phyloP scores from a whole-genome alignment of 2,888 invertebrate genomes.

The Melangyna quadrimaculata region DNA sequence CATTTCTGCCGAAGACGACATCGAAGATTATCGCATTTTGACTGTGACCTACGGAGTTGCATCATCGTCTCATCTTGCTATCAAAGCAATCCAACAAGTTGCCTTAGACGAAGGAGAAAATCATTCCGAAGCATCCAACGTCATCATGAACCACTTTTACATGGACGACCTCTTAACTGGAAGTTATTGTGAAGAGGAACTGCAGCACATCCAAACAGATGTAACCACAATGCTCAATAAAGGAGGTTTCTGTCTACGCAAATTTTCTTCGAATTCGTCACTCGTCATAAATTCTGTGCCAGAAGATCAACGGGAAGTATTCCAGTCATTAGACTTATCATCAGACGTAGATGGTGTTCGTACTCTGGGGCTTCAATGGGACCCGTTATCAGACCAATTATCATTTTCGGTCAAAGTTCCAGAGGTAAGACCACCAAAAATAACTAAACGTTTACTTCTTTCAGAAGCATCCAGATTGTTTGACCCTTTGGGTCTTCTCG shows the following conservation, averaged over 20 bases:
- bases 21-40: not conserved
- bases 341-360: conserved; percentile 3
- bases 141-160: too few relatives aligned
- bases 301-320: conserved; percentile 10
- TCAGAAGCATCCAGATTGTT: conserved; percentile 2
- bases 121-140: too few relatives aligned
- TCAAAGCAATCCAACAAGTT: too few relatives aligned
- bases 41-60: conserved; percentile 1
- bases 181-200: too few relatives aligned
- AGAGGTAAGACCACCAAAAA: too few relatives aligned
- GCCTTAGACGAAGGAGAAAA: too few relatives aligned
- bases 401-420: too few relatives aligned
- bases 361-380: not conserved
- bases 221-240: too few relatives aligned
- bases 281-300: not conserved
- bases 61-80: not conserved
- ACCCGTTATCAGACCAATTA: too few relatives aligned
- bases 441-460: conserved; percentile 14
- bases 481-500: not conserved
- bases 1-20: not conserved
- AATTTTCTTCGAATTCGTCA: conserved; percentile 12
- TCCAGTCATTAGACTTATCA: not conserved
- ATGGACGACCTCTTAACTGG: too few relatives aligned
- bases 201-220: too few relatives aligned
- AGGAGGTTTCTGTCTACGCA: too few relatives aligned